Evolutionary conservation across 2,888 invertebrate species (phyloP), one percentile per base, ranked within the genome.

Genomic region (Eumerus sabulonum): DNA sequence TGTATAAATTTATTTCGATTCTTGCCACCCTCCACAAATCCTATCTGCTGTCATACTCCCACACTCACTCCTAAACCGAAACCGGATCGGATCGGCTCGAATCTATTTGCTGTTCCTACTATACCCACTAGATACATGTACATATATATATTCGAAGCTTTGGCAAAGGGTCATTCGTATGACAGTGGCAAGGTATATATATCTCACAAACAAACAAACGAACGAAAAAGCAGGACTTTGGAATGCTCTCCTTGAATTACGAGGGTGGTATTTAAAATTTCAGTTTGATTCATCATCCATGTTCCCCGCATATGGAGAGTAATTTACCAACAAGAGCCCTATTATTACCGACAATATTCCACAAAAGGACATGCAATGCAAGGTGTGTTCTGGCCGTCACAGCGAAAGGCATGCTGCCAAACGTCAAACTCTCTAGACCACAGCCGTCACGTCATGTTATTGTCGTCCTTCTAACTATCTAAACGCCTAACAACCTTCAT

Each of bases 1-100:
- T 79, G 79, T 79, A 79, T 79, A 79, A 74, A 79, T 79, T 79
- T 79, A 79, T 74, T 79, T 79, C 79, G 68, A 79, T 74, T 74
- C 79, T 47, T 71, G 27, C 27, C 27, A 27, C 27, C 27, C 27
- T 27, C 27, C 7, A 27, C 27, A 27, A 27, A 27, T 27, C 27
- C 27, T 27, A 27, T 27, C 27, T 27, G 27, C 27, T 27, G 27
- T 27, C 27, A 27, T 27, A 27, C 27, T 7, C 2, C 27, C 7
- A 27, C 56, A 53, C 56, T 45, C 42, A 40, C 42, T 40, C 40
- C 3, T 27, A 4, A 4, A 7, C 7, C 27, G 27, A 27, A 4
- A 2, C 17, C 54, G 7, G n/a, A 36, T 36, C 35, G 44, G 54
- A 59, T 59, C 42, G 19, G 50, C 59, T 40, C 42, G 62, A n/a